These are phyloP conservation scores for Tonatia bakeri DNA, from an alignment of 2,113 vertebrate genomes.

Conservation along the genomic window DNA sequence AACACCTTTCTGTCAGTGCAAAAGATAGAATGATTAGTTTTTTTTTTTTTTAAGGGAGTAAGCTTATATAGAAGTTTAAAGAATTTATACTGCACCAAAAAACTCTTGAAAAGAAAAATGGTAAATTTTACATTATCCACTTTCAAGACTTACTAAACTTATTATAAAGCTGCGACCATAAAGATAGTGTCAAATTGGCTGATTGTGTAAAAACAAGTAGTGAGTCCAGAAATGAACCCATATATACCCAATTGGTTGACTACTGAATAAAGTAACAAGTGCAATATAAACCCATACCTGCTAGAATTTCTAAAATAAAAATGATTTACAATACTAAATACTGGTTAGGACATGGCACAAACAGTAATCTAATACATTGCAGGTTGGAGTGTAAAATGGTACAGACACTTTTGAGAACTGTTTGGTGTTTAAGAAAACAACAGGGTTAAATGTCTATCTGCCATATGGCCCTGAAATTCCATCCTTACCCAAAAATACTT, in stretches of 20 bases:
- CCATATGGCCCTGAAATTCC: background rate
- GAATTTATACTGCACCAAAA: background rate
- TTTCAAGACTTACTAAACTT: background rate
- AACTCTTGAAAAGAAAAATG: background rate
- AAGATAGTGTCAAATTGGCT: background rate
- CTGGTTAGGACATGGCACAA: background rate
- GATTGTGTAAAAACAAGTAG: background rate
- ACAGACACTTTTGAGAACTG: slow-evolving; percentile 13
- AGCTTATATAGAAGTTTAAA: background rate
- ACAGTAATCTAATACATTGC: slow-evolving; percentile 38
- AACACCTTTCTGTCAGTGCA: background rate
- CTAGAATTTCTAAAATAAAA: slow-evolving; percentile 23
- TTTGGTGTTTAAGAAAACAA: slow-evolving; percentile 16
- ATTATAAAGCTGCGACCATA: background rate
- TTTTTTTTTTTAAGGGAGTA: background rate
- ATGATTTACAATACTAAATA: slow-evolving; percentile 53
- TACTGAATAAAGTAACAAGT: background rate
- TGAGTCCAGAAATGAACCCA: background rate
- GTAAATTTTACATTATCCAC: background rate
- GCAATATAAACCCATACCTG: background rate
- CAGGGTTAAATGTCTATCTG: background rate
- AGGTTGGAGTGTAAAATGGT: background rate
- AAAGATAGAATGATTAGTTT: background rate
- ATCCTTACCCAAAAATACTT: slow-evolving; percentile 38
- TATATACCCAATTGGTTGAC: background rate